A percentile compares a stretch with the other conserved stretches of the same genome.
These are phyloP conservation scores for Anser cygnoides DNA, from an alignment of 2,113 vertebrate genomes.

Conservation along the genomic window DNA sequence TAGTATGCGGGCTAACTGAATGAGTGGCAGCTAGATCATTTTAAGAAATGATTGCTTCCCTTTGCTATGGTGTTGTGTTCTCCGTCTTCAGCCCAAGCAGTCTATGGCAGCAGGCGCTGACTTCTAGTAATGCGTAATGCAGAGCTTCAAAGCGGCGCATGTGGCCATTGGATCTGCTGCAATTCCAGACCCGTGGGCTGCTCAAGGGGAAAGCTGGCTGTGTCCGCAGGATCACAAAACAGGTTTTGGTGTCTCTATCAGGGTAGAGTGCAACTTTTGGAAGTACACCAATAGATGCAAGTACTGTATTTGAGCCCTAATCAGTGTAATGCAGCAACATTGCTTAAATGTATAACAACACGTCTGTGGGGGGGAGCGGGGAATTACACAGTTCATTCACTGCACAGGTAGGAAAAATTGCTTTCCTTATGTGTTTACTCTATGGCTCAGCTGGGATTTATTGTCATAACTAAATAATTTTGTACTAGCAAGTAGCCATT, in stretches of 20 bases:
- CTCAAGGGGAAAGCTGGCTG: background rate
- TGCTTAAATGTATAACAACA: background rate
- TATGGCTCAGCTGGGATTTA: conserved; percentile 19
- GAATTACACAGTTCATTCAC: conserved; percentile 34
- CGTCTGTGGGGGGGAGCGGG: background rate
- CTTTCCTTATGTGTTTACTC: background rate
- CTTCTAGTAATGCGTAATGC: background rate
- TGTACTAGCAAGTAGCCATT: background rate
- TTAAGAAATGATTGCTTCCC: background rate
- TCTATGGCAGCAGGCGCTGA: background rate
- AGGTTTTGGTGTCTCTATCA: background rate
- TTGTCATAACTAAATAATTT: conserved; percentile 38
- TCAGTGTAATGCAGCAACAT: background rate
- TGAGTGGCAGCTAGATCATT: background rate
- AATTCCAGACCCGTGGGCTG: rapidly evolving
- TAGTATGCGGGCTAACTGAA: background rate
- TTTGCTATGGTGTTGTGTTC: background rate
- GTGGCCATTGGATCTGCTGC: background rate
- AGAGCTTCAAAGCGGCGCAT: rapidly evolving
- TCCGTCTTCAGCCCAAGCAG: background rate
- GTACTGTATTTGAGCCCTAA: background rate
- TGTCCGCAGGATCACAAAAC: background rate
- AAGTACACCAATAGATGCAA: background rate
- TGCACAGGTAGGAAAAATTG: conserved; percentile 35
- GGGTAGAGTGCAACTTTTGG: background rate